phyloP scores from a whole-genome alignment of 35 echinoderm and acorn worm species.

The Diadema setosum region DNA sequence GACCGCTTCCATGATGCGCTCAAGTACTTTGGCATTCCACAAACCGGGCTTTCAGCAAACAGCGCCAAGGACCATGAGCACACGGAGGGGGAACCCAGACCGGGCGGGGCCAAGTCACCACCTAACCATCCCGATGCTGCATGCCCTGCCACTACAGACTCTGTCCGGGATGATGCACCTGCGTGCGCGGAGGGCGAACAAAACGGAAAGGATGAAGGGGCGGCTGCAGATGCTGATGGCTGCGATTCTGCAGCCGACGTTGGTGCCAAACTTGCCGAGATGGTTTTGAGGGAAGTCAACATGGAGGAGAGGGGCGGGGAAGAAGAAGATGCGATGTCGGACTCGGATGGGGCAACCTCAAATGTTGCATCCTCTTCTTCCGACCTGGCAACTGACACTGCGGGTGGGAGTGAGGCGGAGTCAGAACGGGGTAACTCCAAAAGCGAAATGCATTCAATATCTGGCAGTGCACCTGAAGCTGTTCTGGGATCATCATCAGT shows the following conservation, averaged over 20 bases:
- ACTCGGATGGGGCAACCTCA: background rate
- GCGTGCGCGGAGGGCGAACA: background rate
- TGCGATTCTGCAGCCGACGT: background rate
- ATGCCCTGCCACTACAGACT: background rate
- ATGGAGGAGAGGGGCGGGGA: background rate
- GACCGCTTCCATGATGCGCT: constrained; percentile 76
- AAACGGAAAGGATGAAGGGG: background rate
- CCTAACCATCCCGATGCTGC: background rate
- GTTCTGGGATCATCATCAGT: too few species aligned
- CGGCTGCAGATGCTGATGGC: background rate
- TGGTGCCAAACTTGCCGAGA: background rate
- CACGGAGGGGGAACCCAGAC: background rate
- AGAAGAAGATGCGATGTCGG: background rate
- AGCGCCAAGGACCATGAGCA: too few species aligned
- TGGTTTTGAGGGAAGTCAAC: background rate
- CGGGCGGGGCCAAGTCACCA: background rate
- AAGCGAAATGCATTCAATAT: too few species aligned
- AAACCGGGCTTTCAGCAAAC: background rate
- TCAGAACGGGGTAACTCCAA: background rate
- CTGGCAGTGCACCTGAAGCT: too few species aligned
- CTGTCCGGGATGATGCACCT: background rate
- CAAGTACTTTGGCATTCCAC: constrained; percentile 74
- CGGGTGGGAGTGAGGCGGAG: too few species aligned
- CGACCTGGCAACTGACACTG: background rate
- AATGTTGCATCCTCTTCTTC: background rate